Evolutionary conservation across 2,888 invertebrate genomes (phyloP).

Genomic region (Sinohyriopsis cumingii): DNA sequence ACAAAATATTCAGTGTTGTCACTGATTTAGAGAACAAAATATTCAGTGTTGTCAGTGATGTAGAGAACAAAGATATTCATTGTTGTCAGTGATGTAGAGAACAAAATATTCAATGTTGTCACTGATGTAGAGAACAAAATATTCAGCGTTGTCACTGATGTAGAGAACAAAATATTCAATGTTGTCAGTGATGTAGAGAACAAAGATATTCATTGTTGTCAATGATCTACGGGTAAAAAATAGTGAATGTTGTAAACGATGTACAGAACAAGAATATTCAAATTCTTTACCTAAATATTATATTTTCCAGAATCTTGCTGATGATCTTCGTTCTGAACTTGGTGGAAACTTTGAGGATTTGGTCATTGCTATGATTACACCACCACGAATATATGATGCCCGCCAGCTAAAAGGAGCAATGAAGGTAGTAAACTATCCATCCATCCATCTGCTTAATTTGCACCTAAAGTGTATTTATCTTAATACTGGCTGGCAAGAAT

Average conservation of each 20-base stretch:
- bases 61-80: too few species aligned
- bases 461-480: neutral
- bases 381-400: constrained; percentile 86
- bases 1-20: too few species aligned
- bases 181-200: too few species aligned
- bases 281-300: neutral
- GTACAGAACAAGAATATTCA: too few species aligned
- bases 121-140: too few species aligned
- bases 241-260: neutral
- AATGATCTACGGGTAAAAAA: neutral
- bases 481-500: neutral
- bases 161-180: too few species aligned
- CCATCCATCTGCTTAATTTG: constrained; percentile 27
- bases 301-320: constrained; percentile 52
- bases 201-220: too few species aligned
- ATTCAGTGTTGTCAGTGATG: too few species aligned
- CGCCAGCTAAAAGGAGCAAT: constrained; percentile 87
- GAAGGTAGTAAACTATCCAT: constrained; percentile 44
- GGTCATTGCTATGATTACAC: constrained; percentile 86
- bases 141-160: too few species aligned
- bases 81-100: too few species aligned
- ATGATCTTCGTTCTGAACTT: constrained; percentile 78
- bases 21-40: neutral
- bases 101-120: too few species aligned
- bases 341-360: constrained; percentile 90